A percentile compares a stretch with the other conserved stretches of the same genome.
These are phyloP conservation scores for Cottus gobio DNA, from an alignment of 2,113 vertebrate species.

Conservation along the genomic window DNA sequence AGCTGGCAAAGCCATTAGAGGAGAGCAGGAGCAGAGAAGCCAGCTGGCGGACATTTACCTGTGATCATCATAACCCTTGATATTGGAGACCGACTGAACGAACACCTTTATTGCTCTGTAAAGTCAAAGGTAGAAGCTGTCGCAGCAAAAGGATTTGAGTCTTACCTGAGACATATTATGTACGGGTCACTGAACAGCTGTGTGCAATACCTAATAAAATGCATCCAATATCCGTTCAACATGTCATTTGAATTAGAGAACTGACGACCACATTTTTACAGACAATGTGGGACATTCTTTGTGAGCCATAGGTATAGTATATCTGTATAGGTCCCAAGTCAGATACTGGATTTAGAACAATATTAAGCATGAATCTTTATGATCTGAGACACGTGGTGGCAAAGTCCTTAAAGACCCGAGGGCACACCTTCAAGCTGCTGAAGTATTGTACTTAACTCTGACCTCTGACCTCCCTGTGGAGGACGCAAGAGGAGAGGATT, in stretches of 20 bases:
- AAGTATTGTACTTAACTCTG: constrained; percentile 1
- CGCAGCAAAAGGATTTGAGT: background rate
- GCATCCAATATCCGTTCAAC: constrained; percentile 6
- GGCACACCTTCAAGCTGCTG: background rate
- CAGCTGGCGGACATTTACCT: constrained; percentile 16
- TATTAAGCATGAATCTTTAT: background rate
- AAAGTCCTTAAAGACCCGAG: constrained; percentile 31
- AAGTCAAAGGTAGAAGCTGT: constrained; percentile 34
- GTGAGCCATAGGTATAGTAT: background rate
- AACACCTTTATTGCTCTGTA: constrained; percentile 55
- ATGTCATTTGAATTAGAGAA: constrained; percentile 7
- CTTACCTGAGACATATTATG: background rate
- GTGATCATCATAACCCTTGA: constrained; percentile 4
- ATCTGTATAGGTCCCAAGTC: background rate
- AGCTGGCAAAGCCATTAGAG: constrained; percentile 59
- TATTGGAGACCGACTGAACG: background rate
- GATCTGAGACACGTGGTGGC: constrained; percentile 1
- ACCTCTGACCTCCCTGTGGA: constrained; percentile 14
- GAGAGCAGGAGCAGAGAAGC: background rate
- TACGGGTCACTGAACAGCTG: constrained; percentile 1
- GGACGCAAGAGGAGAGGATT: background rate
- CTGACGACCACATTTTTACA: background rate
- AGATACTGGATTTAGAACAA: background rate
- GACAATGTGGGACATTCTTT: background rate
- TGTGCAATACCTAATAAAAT: constrained; percentile 38